Evolutionary conservation across 2,797 vertebrate species (phyloP).

Genomic region (Phataginus tricuspis): DNA sequence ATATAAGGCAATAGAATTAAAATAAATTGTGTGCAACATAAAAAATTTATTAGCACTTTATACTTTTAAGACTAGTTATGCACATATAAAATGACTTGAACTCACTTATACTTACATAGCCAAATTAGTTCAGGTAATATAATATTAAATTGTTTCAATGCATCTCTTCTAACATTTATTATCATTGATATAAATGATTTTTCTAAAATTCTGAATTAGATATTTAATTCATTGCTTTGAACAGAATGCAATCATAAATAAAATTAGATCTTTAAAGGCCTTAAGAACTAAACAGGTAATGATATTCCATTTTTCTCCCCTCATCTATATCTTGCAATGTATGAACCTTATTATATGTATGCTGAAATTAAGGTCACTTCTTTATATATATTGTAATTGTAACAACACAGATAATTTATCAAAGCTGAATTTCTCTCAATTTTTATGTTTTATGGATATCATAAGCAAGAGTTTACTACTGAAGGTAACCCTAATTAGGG

Average conservation of each 20-base stretch:
- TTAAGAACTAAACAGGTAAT: background rate
- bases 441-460: background rate
- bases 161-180: background rate
- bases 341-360: background rate
- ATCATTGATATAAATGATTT: background rate
- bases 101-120: background rate
- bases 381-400: background rate
- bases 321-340: background rate
- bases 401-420: background rate
- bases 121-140: background rate
- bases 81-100: slow-evolving; percentile 41
- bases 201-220: background rate
- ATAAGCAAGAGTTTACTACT: background rate
- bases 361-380: background rate
- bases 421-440: background rate
- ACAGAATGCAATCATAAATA: background rate
- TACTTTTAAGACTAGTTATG: slow-evolving; percentile 27
- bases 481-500: background rate
- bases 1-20: background rate
- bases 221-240: background rate
- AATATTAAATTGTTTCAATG: slow-evolving; percentile 24
- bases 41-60: slow-evolving; percentile 16
- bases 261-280: background rate
- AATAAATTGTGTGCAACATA: background rate
- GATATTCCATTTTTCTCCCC: background rate